Conservation (phyloP, 2,113 vertebrate species). For the Stigmatopora nigra region DNA sequence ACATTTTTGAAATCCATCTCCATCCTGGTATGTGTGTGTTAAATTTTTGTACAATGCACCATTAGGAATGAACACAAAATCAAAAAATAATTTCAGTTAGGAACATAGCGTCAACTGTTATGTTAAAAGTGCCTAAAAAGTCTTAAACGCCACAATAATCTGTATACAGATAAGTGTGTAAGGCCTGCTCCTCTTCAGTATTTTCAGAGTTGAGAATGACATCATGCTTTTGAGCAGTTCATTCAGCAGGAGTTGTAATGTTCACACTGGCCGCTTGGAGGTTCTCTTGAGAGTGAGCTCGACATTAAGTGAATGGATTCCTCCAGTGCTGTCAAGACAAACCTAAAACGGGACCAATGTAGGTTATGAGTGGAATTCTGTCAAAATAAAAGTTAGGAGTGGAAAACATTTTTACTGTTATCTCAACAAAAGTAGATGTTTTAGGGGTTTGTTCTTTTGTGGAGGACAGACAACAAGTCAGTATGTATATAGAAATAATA, state of each 20-base stretch:
- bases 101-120: constrained; percentile 41
- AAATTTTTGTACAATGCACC: no score
- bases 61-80: constrained; percentile 33
- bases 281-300: constrained; percentile 33
- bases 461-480: neutral
- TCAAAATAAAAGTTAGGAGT: constrained; percentile 29
- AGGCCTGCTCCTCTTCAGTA: neutral
- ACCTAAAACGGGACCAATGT: neutral
- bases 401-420: neutral
- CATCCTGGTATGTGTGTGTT: neutral
- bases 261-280: constrained; percentile 33
- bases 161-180: neutral
- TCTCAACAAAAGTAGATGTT: neutral
- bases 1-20: constrained; percentile 12
- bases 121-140: neutral
- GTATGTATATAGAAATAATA: no score
- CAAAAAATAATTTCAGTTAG: constrained; percentile 15
- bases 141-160: neutral
- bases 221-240: constrained; percentile 28
- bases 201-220: constrained; percentile 10
- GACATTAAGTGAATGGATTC: constrained; percentile 34
- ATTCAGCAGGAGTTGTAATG: constrained; percentile 17
- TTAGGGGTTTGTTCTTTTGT: neutral
- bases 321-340: constrained; percentile 19
- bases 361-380: neutral